These are phyloP conservation scores for Trichacis sp. DNA, from an alignment of 2,888 invertebrate genomes.

Conservation along the genomic window DNA sequence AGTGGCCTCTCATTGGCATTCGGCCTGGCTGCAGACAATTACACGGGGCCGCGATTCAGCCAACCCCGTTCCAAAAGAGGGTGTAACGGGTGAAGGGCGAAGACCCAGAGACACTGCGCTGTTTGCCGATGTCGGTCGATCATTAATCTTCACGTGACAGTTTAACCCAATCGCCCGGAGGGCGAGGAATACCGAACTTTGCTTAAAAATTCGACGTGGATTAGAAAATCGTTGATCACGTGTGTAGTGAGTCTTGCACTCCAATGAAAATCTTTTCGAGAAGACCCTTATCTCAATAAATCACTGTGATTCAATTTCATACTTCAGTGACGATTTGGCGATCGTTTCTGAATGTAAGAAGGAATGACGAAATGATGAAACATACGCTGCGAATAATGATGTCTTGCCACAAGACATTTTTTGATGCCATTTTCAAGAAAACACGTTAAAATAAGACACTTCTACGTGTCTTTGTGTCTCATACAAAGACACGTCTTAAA, in stretches of 20 bases:
- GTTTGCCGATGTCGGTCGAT: conserved; percentile 40
- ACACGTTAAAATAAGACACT: no score
- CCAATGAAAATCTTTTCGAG: neutral
- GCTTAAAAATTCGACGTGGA: conserved; percentile 15
- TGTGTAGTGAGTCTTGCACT: neutral
- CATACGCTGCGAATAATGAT: no score
- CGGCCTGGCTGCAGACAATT: conserved; percentile 51
- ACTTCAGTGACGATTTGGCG: no score
- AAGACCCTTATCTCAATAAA: neutral
- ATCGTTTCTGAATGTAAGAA: no score
- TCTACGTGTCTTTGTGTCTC: no score
- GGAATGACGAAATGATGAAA: no score
- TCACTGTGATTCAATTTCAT: no score
- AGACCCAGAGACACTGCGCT: conserved; percentile 31
- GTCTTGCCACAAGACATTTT: no score
- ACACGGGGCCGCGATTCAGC: conserved; percentile 46
- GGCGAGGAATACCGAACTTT: conserved; percentile 13
- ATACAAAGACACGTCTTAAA: no score
- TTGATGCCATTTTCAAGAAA: no score
- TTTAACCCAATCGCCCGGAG: conserved; percentile 35
- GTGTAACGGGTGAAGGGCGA: conserved; percentile 20
- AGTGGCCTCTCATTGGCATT: conserved; percentile 50
- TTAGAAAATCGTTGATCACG: conserved; percentile 8
- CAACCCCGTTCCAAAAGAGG: conserved; percentile 38
- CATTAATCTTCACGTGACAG: conserved; percentile 47